Conservation (phyloP, 2,113 vertebrate species). For the Rhinogobius similis region DNA sequence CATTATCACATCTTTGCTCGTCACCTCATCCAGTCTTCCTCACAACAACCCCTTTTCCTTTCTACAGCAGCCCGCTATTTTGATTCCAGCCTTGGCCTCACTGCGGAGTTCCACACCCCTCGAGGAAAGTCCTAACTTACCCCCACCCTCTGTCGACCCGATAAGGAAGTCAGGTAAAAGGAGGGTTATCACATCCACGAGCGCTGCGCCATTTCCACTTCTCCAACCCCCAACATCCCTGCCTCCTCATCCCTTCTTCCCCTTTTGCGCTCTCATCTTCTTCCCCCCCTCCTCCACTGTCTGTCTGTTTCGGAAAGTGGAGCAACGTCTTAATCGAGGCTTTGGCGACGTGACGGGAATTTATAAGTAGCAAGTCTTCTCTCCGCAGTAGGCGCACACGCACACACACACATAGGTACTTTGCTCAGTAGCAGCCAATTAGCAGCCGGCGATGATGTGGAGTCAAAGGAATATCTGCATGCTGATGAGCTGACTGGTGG, state of each 20-base stretch:
- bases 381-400: slow-evolving; percentile 49
- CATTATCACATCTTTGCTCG: not conserved
- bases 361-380: slow-evolving; percentile 36
- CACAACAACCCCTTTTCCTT: not conserved
- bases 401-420: slow-evolving; percentile 28
- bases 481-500: slow-evolving; percentile 53
- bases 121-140: slow-evolving; percentile 8
- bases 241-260: slow-evolving; percentile 50
- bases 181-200: slow-evolving; percentile 36
- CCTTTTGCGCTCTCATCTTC: slow-evolving; percentile 52
- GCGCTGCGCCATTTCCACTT: slow-evolving; percentile 56
- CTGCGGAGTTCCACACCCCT: not conserved
- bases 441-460: slow-evolving; percentile 56
- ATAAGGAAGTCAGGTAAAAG: slow-evolving; percentile 28
- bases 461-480: slow-evolving; percentile 72
- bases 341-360: slow-evolving; percentile 72
- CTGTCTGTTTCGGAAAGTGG: slow-evolving; percentile 69
- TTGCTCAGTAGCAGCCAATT: slow-evolving; percentile 72
- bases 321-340: slow-evolving; percentile 80
- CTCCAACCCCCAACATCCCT: slow-evolving; percentile 12
- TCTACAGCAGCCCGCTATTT: not conserved
- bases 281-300: slow-evolving; percentile 54
- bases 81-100: not conserved
- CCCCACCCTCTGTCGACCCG: slow-evolving; percentile 14
- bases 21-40: not conserved